A percentile compares a stretch with the other conserved stretches of the same genome.
Evolutionary conservation across 2,888 invertebrate genomes (phyloP).

Genomic region (Ophonus ardosiacus): DNA sequence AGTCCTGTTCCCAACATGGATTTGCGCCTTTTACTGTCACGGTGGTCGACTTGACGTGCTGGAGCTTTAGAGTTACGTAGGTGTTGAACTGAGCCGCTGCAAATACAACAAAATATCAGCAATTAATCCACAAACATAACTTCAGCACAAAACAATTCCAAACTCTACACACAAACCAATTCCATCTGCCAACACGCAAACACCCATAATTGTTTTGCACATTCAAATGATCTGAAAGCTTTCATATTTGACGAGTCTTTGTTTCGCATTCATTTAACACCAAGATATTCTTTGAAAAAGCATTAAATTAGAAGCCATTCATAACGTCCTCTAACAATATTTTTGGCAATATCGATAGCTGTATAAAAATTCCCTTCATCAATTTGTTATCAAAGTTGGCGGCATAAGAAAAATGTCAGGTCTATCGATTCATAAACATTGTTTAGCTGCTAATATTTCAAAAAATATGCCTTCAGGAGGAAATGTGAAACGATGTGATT

Average conservation of each 20-base stretch:
- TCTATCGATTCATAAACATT: not conserved
- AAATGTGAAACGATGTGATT: not conserved
- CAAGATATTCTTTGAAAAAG: too few species aligned
- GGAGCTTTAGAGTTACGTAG: constrained; percentile 97
- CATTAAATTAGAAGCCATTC: too few species aligned
- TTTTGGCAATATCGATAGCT: not conserved
- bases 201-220: not conserved
- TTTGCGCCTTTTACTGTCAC: constrained; percentile 96
- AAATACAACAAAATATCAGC: constrained; percentile 68
- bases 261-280: too few species aligned
- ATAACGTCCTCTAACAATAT: not conserved
- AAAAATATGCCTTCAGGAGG: not conserved
- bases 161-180: not conserved
- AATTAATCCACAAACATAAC: not conserved
- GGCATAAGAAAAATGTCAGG: not conserved
- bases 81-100: constrained; percentile 94
- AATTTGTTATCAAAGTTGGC: not conserved
- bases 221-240: not conserved
- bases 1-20: constrained; percentile 99
- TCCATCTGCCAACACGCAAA: not conserved
- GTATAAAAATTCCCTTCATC: not conserved
- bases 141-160: not conserved
- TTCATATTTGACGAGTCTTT: too few species aligned
- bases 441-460: not conserved
- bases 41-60: constrained; percentile 98